Evolutionary conservation across 2,888 invertebrate species (phyloP).

Genomic region (Micropterix aruncella): DNA sequence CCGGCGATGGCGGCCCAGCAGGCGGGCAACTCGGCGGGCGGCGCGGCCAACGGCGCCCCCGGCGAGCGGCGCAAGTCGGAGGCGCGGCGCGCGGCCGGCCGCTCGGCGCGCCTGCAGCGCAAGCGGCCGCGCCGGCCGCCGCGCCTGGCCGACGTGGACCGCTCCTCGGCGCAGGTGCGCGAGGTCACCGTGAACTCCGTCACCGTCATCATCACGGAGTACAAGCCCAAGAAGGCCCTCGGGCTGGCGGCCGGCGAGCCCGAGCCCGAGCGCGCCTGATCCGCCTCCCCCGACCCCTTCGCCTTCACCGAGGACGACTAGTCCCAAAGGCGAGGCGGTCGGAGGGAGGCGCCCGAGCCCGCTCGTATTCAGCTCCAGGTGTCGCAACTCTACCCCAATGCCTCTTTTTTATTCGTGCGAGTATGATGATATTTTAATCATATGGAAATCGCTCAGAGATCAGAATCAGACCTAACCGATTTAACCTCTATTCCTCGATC

Average conservation of each 20-base stretch:
- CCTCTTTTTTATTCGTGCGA: too few species aligned
- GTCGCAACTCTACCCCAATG: too few species aligned
- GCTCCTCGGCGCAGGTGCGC: slow-evolving; percentile 83
- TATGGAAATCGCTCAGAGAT: too few species aligned
- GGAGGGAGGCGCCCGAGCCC: background rate
- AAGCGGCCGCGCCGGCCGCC: slow-evolving; percentile 56
- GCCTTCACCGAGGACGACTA: slow-evolving; percentile 1
- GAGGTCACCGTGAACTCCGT: slow-evolving; percentile 96
- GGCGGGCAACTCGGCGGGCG: slow-evolving; percentile 45
- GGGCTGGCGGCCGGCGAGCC: slow-evolving; percentile 26
- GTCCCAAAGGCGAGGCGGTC: background rate
- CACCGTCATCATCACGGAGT: slow-evolving; percentile 94
- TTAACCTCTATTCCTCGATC: too few species aligned
- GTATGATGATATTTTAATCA: too few species aligned
- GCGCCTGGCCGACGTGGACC: slow-evolving; percentile 82
- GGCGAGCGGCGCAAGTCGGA: slow-evolving; percentile 15
- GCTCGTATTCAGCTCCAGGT: too few species aligned
- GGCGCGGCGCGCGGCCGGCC: slow-evolving; percentile 36
- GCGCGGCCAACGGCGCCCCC: slow-evolving; percentile 35
- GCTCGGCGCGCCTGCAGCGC: slow-evolving; percentile 26
- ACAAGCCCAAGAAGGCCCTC: slow-evolving; percentile 58
- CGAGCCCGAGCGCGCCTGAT: slow-evolving; percentile 20
- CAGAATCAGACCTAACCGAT: too few species aligned
- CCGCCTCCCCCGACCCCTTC: slow-evolving; percentile 8
- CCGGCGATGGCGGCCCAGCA: slow-evolving; percentile 95